A percentile compares a stretch with the other conserved stretches of the same genome.
These are phyloP conservation scores for Eucidaris tribuloides DNA, from an alignment of 35 echinoderm and acorn worm species.

Conservation along the genomic window DNA sequence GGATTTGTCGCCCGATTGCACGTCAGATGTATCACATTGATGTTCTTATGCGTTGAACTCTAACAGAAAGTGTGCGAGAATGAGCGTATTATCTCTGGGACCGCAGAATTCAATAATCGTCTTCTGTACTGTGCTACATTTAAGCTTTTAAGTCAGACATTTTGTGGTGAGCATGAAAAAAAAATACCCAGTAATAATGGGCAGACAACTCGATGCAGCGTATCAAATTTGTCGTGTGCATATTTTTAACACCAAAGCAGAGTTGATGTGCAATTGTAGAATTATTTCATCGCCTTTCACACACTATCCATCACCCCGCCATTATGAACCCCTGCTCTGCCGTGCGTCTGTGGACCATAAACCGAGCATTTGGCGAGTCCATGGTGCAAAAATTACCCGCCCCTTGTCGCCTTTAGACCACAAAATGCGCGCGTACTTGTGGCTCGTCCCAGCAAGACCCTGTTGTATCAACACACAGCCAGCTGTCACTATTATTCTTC, in stretches of 20 bases:
- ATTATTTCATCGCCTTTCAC: slow-evolving; percentile 20
- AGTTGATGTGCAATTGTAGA: slow-evolving; percentile 21
- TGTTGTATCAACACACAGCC: slow-evolving; percentile 25
- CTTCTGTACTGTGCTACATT: too few relatives aligned
- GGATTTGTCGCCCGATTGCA: too few relatives aligned
- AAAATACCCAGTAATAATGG: too few relatives aligned
- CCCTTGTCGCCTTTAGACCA: neutral
- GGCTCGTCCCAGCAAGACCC: slow-evolving; percentile 20
- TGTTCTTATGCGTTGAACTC: too few relatives aligned
- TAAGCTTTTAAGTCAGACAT: too few relatives aligned
- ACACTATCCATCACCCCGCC: neutral
- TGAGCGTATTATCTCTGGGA: too few relatives aligned
- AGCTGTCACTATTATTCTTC: slow-evolving; percentile 33
- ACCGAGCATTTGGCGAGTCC: neutral
- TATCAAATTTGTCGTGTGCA: slow-evolving; percentile 3
- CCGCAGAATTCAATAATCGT: too few relatives aligned
- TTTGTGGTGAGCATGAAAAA: too few relatives aligned
- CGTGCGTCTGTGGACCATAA: neutral
- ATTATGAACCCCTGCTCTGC: neutral
- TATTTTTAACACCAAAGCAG: neutral
- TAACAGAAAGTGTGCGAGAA: too few relatives aligned
- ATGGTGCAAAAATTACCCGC: neutral
- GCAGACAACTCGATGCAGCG: neutral
- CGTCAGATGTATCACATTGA: too few relatives aligned
- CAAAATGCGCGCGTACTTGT: neutral